Evolutionary conservation across 2,113 vertebrate genomes (phyloP).

Genomic region (Passer domesticus): DNA sequence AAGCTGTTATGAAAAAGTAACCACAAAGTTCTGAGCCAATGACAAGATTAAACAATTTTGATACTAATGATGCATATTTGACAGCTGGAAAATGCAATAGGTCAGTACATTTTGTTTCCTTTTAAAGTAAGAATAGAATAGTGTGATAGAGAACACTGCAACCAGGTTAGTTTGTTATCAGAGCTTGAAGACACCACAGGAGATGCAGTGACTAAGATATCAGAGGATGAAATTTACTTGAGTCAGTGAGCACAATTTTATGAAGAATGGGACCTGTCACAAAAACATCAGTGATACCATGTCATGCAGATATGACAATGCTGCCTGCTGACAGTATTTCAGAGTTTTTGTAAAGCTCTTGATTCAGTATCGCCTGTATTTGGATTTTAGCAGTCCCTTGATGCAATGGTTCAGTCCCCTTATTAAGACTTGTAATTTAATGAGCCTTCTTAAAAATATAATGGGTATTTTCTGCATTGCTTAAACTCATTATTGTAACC

Average conservation of each 20-base stretch:
- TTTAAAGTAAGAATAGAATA: background rate
- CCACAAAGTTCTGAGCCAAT: background rate
- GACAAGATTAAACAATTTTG: background rate
- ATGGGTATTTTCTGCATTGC: background rate
- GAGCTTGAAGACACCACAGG: background rate
- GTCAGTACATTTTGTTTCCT: background rate
- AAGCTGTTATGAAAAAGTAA: background rate
- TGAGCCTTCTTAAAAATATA: background rate
- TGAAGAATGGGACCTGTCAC: conserved; percentile 2
- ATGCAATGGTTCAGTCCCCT: background rate
- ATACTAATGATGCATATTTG: background rate
- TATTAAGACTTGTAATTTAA: background rate
- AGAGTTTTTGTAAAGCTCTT: background rate
- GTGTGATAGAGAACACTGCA: background rate
- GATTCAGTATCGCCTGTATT: background rate
- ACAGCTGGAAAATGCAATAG: background rate
- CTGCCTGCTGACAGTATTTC: background rate
- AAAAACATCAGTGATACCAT: background rate
- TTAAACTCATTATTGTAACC: background rate
- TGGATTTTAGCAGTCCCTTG: background rate
- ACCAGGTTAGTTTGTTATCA: background rate
- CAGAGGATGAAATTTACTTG: background rate
- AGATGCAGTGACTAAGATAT: background rate
- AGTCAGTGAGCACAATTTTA: background rate
- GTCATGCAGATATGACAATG: background rate